Evolutionary conservation across 2,888 invertebrate genomes (phyloP).

Genomic region (Drosophila mimica): DNA sequence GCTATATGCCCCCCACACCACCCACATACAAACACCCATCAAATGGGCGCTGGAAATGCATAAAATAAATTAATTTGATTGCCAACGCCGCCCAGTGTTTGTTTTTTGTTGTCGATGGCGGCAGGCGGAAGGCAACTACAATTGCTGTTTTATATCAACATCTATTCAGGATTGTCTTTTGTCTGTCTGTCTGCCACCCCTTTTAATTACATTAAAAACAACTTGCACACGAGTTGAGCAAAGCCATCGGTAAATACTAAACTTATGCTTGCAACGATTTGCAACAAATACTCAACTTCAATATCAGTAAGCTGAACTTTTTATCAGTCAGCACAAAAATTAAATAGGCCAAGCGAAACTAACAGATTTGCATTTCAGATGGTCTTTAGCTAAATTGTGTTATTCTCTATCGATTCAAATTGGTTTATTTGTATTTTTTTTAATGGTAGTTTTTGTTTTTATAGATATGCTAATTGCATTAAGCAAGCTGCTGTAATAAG

Average conservation of each 20-base stretch:
- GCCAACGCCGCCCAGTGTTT: constrained; percentile 37
- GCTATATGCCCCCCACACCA: neutral
- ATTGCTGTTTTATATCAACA: constrained; percentile 40
- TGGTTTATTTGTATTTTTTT: neutral
- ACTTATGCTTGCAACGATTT: constrained; percentile 13
- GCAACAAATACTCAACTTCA: constrained; percentile 4
- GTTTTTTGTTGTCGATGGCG: constrained; percentile 12
- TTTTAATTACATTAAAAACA: constrained; percentile 60
- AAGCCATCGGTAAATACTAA: constrained; percentile 6
- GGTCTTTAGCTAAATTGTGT: neutral
- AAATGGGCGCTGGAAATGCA: constrained; percentile 43
- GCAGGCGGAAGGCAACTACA: constrained; percentile 35
- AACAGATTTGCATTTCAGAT: neutral
- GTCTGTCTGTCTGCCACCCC: constrained; percentile 30
- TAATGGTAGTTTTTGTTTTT: neutral
- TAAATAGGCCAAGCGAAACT: neutral
- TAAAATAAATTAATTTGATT: constrained; percentile 69
- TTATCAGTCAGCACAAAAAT: neutral
- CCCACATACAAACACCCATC: neutral
- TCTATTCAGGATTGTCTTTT: constrained; percentile 38
- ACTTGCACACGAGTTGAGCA: constrained; percentile 18
- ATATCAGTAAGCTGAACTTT: neutral
- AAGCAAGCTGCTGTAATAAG: neutral
- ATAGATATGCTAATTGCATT: neutral
- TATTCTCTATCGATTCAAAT: neutral